These are phyloP conservation scores for Hippasteria phrygiana DNA, from an alignment of 53 echinoderm and acorn worm species.

Conservation along the genomic window DNA sequence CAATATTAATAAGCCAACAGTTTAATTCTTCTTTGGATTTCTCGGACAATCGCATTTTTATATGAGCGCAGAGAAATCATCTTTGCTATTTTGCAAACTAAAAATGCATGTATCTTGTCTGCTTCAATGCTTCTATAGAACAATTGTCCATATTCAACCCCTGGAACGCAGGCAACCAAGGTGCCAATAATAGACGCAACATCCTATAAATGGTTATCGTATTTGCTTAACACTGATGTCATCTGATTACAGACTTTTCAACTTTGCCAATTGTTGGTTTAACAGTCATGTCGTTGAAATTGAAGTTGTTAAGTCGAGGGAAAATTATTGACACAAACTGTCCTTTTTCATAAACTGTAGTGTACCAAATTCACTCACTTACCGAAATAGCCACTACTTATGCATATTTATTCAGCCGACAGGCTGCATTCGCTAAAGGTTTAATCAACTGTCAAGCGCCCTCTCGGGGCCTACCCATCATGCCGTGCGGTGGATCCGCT, in stretches of 20 bases:
- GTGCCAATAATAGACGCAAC: conserved; percentile 67
- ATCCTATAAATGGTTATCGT: conserved; percentile 24
- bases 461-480: too few species aligned
- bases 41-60: conserved; percentile 31
- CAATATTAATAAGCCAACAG: conserved; percentile 67
- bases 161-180: conserved; percentile 62
- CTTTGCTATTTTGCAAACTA: conserved; percentile 16
- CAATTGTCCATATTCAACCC: conserved; percentile 55
- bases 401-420: too few species aligned
- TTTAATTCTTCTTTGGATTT: conserved; percentile 27
- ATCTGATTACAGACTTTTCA: conserved; percentile 4
- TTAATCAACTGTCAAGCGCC: too few species aligned
- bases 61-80: conserved; percentile 37
- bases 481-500: too few species aligned
- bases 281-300: too few species aligned
- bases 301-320: too few species aligned
- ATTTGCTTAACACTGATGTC: background rate
- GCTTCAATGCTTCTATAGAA: conserved; percentile 54
- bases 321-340: too few species aligned
- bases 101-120: conserved; percentile 52
- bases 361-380: too few species aligned
- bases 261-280: conserved; percentile 45
- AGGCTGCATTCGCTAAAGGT: too few species aligned
- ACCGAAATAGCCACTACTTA: too few species aligned
- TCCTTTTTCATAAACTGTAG: too few species aligned